phyloP scores from a whole-genome alignment of 1,140 invertebrate genomes.

The Triops longicaudatus region DNA sequence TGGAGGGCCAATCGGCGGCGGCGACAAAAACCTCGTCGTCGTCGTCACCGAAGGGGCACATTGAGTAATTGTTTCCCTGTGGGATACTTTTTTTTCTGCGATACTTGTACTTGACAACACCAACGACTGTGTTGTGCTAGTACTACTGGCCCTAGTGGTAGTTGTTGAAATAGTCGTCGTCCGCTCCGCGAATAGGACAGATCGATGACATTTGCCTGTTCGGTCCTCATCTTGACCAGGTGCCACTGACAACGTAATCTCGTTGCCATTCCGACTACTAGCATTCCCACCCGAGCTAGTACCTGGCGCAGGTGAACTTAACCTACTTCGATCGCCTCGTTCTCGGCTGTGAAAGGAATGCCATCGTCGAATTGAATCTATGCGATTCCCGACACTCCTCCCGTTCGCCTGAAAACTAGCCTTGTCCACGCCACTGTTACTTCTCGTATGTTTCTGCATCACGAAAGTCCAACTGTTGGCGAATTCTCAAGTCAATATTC shows the following conservation, averaged over 20 bases:
- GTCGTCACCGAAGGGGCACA: constrained; percentile 25
- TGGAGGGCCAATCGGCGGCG: constrained; percentile 37
- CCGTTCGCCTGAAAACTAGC: not conserved
- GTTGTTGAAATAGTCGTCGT: too few species aligned
- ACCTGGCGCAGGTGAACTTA: constrained; percentile 23
- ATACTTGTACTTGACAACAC: not conserved
- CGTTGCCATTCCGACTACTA: too few species aligned
- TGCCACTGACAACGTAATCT: too few species aligned
- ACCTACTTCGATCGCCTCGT: constrained; percentile 20
- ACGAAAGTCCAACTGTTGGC: not conserved
- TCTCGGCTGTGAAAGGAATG: constrained; percentile 45
- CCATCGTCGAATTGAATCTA: constrained; percentile 45
- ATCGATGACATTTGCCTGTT: constrained; percentile 17
- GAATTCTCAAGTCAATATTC: too few species aligned
- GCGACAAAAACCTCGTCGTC: constrained; percentile 29
- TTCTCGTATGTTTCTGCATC: constrained; percentile 30
- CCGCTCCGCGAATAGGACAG: not conserved
- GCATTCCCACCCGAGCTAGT: not conserved
- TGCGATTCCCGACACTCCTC: not conserved
- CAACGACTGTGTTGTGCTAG: not conserved
- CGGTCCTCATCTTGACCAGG: not conserved
- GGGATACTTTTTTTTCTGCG: constrained; percentile 29
- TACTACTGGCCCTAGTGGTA: constrained; percentile 4
- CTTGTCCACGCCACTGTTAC: constrained; percentile 16
- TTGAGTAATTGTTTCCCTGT: constrained; percentile 35